Percentiles rank a stretch among this genome's conserved stretches.
These are phyloP conservation scores for Galbula dea DNA, from an alignment of 2,113 vertebrate genomes.

Conservation along the genomic window DNA sequence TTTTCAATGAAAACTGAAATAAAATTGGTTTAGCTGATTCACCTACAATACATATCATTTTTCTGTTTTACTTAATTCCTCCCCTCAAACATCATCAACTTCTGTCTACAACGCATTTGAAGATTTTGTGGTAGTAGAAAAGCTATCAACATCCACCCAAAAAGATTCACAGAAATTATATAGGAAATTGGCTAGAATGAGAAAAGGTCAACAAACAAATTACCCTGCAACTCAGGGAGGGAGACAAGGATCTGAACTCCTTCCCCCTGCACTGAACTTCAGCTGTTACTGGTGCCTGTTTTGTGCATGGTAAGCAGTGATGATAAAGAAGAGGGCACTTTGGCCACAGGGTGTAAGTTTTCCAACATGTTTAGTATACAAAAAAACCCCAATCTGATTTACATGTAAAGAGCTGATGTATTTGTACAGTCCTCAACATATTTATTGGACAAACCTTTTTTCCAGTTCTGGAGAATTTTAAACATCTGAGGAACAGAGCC, in stretches of 20 bases:
- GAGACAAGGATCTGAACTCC: background rate
- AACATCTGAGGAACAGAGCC: slow-evolving; percentile 59
- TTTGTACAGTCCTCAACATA: slow-evolving; percentile 66
- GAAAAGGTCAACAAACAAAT: slow-evolving; percentile 72
- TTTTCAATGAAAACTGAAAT: slow-evolving; percentile 10
- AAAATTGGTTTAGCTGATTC: slow-evolving; percentile 30
- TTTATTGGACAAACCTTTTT: slow-evolving; percentile 62
- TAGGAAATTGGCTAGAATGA: slow-evolving; percentile 78
- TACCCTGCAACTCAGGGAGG: background rate
- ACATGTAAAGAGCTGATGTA: slow-evolving; percentile 63
- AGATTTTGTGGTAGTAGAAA: slow-evolving; percentile 79
- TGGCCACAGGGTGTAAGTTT: slow-evolving; percentile 49
- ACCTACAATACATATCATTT: background rate
- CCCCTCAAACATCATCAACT: slow-evolving; percentile 75
- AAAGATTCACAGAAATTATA: slow-evolving; percentile 76
- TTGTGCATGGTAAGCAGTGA: background rate
- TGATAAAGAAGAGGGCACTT: slow-evolving; percentile 46
- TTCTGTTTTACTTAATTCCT: slow-evolving; percentile 62
- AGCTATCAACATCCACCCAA: slow-evolving; percentile 80
- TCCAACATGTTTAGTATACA: slow-evolving; percentile 18
- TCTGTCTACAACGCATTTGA: slow-evolving; percentile 84
- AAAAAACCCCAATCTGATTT: background rate
- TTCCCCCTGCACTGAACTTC: background rate
- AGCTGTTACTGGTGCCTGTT: slow-evolving; percentile 19
- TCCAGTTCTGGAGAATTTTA: slow-evolving; percentile 62